These are phyloP conservation scores for Drosophila arizonae DNA, from an alignment of 1,140 invertebrate genomes.

Conservation along the genomic window DNA sequence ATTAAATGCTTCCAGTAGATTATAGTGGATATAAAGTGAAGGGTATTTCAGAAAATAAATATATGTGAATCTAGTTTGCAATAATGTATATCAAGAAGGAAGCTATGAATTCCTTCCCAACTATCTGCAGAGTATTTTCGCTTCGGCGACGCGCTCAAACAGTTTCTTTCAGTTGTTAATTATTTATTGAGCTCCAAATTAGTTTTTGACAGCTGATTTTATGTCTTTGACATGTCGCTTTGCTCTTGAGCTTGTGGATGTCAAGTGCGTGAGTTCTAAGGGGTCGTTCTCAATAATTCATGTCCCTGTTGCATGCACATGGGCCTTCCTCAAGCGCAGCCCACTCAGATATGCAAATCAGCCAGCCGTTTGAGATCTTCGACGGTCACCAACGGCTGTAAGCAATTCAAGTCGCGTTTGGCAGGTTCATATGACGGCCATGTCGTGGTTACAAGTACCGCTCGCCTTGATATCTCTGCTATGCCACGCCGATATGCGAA, in stretches of 20 bases:
- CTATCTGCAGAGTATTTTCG: not conserved
- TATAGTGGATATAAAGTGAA: not conserved
- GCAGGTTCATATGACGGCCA: conserved; percentile 11
- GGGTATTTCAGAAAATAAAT: not conserved
- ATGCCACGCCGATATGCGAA: conserved; percentile 17
- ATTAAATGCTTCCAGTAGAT: not conserved
- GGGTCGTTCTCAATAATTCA: not conserved
- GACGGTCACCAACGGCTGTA: conserved; percentile 8
- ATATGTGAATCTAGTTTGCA: too few species aligned
- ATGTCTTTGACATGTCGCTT: not conserved
- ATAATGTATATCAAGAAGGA: too few species aligned
- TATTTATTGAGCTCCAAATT: conserved; percentile 1
- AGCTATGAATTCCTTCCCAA: too few species aligned
- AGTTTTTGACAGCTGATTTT: not conserved
- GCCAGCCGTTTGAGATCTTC: conserved; percentile 12
- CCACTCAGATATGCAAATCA: not conserved
- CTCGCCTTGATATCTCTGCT: conserved; percentile 28
- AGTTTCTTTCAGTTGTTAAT: not conserved
- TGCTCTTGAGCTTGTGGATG: not conserved
- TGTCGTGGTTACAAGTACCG: conserved; percentile 2
- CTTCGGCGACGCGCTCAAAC: not conserved
- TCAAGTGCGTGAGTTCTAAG: not conserved
- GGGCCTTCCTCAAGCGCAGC: not conserved
- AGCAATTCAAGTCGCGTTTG: conserved; percentile 12
- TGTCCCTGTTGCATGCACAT: not conserved